These are phyloP conservation scores for Drosophila monieri DNA, from an alignment of 2,888 invertebrate genomes.

Conservation along the genomic window DNA sequence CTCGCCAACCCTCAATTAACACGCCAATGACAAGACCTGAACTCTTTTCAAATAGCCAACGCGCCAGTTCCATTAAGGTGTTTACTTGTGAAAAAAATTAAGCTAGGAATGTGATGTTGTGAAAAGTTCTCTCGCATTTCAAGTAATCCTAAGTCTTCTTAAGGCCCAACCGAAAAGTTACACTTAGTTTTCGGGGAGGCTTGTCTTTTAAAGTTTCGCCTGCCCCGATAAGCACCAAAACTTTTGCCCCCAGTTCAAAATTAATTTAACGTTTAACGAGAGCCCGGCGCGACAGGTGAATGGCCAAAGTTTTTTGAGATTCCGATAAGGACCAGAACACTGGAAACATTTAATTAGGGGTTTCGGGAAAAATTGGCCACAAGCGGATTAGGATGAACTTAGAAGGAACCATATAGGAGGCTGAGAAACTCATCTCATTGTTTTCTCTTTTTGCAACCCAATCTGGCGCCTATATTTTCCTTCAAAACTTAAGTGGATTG, in stretches of 20 bases:
- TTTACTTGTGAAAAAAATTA: constrained; percentile 68
- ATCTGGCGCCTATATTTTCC: constrained; percentile 7
- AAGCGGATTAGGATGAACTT: constrained; percentile 56
- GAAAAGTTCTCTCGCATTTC: constrained; percentile 57
- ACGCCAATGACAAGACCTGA: constrained; percentile 14
- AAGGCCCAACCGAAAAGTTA: constrained; percentile 34
- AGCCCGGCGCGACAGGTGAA: constrained; percentile 16
- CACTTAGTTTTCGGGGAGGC: constrained; percentile 32
- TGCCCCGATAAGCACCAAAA: constrained; percentile 56
- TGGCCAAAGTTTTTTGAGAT: constrained; percentile 24
- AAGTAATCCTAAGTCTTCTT: constrained; percentile 47
- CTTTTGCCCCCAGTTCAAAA: constrained; percentile 64
- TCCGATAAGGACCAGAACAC: constrained; percentile 28
- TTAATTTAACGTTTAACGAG: constrained; percentile 63
- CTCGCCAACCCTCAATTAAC: constrained; percentile 32
- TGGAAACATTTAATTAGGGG: constrained; percentile 59
- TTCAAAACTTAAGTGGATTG: constrained; percentile 16
- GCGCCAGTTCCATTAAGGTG: constrained; percentile 38
- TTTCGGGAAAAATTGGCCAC: constrained; percentile 66
- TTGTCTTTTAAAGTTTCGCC: constrained; percentile 60
- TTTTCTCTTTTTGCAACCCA: constrained; percentile 6
- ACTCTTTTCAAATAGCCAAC: constrained; percentile 34
- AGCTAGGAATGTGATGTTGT: constrained; percentile 47
- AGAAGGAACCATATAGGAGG: not conserved
- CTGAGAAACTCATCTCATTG: not conserved